Base-by-base conservation (phyloP, 2,797 vertebrate species). In the Pteropus rufus region DNA sequence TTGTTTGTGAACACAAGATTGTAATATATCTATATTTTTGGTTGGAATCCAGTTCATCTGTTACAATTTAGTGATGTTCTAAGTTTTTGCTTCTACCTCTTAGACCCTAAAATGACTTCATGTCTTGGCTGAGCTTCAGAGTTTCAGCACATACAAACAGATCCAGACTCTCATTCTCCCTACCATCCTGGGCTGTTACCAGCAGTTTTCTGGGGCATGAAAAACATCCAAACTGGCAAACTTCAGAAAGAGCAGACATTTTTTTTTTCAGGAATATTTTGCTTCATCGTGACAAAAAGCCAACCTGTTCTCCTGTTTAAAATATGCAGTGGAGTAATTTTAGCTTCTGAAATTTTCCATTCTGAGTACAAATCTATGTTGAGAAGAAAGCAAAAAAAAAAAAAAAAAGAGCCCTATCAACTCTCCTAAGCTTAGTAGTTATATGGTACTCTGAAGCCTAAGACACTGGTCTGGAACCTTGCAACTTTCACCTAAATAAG, bases 41-140 rank as follows among this genome's bases (percentile, higher is more conserved):
- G 95, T 83, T 82, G 75, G 41, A 89, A 89, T 96, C 85, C 97
- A 96, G 85, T 94, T 96, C 96, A 97, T 97, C 96, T 98, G 97
- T 95, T 97, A 94, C 41, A 87, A 90, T 83, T 97, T 97, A 97
- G 94, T 89, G 87, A 94, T 92, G 90, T 93, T 94, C 92, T 96
- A 87, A 92, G 95, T 64, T 80, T 95, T 73, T 49, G 23, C 49
- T 97, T 95, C 77, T 69, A 90, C 88, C 92, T 96, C 82, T 84
- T 88, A 93, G 95, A 95, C 94, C 93, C 90, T 96, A 70, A 88
- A 89, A 95, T 96, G 97, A 97, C 91, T 96, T 97, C 93, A 94
- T 86, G 41, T 89, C 85, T 97, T 98, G 97, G 97, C 92, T 19
- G 52, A 76, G 77, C 58, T 79, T 96, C 75, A 80, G 46, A 87